Conservation (phyloP, 2,113 vertebrate genomes). For the Phyllopteryx taeniolatus region DNA sequence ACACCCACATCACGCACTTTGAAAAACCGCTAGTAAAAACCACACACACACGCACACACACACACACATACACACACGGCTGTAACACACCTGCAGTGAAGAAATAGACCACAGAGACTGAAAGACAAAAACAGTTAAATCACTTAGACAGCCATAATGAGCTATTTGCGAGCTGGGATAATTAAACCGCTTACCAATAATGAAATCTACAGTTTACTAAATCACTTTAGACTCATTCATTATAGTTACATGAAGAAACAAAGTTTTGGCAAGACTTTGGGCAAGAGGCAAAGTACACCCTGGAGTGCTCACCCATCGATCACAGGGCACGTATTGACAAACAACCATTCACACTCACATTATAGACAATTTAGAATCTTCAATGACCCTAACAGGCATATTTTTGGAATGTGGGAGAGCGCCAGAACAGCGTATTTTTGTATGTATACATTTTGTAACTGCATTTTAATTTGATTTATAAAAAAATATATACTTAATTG, state of each 20-base stretch:
- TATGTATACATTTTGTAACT: no score
- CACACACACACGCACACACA: neutral
- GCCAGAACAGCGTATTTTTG: neutral
- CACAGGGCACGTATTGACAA: neutral
- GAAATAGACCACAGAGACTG: conserved; percentile 53
- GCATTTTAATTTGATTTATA: no score
- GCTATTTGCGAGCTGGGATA: neutral
- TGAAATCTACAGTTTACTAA: neutral
- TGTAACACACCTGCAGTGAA: conserved; percentile 51
- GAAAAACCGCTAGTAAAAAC: neutral
- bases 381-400: neutral
- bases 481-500: neutral
- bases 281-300: no score
- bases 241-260: neutral
- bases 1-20: neutral
- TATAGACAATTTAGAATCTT: no score
- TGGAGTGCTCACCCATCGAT: no score
- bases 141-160: neutral
- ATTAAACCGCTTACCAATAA: neutral
- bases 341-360: neutral
- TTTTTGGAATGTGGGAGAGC: neutral
- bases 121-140: conserved; percentile 33
- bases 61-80: neutral
- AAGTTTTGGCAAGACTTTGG: no score
- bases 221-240: neutral